These are phyloP conservation scores for Spilosoma lubricipeda DNA, from an alignment of 2,888 invertebrate genomes.

Conservation along the genomic window DNA sequence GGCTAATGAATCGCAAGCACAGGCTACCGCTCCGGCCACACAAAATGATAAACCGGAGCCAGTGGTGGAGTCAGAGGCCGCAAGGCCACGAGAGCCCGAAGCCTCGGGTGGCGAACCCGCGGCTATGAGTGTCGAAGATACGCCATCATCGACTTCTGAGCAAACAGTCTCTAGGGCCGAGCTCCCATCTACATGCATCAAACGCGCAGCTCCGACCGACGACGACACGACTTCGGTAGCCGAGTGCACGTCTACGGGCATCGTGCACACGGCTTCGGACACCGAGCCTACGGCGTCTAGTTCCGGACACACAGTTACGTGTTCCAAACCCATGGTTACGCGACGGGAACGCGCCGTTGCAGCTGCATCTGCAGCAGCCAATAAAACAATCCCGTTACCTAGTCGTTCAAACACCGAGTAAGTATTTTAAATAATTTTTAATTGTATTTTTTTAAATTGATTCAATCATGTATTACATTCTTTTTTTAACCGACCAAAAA, in stretches of 20 bases:
- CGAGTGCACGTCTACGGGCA: neutral
- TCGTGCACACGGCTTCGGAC: too few relatives aligned
- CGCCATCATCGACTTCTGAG: too few relatives aligned
- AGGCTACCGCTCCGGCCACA: neutral
- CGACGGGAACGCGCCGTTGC: conserved; percentile 25
- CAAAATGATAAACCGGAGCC: neutral
- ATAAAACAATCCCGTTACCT: conserved; percentile 31
- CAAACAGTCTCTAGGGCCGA: neutral
- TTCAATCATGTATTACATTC: neutral
- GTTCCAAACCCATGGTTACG: neutral
- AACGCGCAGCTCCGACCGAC: neutral
- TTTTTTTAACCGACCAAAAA: neutral
- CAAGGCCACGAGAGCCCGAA: neutral
- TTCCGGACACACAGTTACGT: neutral
- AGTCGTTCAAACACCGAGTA: conserved; percentile 25
- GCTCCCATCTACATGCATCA: neutral
- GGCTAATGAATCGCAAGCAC: neutral
- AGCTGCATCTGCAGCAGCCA: conserved; percentile 30
- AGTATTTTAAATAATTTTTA: too few relatives aligned
- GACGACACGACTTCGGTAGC: neutral
- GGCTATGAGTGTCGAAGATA: too few relatives aligned
- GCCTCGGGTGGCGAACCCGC: neutral
- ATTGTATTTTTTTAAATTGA: too few relatives aligned
- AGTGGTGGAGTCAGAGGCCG: conserved; percentile 10
- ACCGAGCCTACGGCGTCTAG: neutral